Percentiles rank a stretch among this genome's conserved stretches.
Evolutionary conservation across 2,113 vertebrate species (phyloP).

Genomic region (Meles meles): DNA sequence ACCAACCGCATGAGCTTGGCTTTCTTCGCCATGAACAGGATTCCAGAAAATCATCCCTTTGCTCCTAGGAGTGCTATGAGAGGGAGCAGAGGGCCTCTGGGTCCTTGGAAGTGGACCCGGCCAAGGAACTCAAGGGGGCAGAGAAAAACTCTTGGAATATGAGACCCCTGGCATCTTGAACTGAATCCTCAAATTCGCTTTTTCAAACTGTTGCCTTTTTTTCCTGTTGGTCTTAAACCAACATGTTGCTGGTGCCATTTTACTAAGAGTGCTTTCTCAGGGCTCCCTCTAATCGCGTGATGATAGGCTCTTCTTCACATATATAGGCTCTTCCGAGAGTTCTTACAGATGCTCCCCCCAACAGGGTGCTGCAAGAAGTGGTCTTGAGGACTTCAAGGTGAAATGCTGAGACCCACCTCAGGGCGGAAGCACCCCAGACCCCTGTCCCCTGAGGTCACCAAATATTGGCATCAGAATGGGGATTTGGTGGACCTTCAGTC

Average conservation of each 20-base stretch:
- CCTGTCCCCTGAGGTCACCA: background rate
- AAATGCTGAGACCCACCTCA: background rate
- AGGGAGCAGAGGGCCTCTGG: background rate
- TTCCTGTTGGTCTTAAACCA: background rate
- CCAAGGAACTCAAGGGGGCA: background rate
- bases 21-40: constrained; percentile 25
- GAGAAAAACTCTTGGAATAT: background rate
- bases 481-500: background rate
- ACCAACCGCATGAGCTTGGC: constrained; percentile 72
- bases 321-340: background rate
- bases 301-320: background rate
- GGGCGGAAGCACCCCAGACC: background rate
- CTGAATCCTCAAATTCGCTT: background rate
- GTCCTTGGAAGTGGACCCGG: background rate
- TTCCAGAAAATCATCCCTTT: constrained; percentile 30
- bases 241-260: background rate
- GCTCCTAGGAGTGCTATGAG: background rate
- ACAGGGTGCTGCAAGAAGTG: background rate
- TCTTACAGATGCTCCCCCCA: background rate
- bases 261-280: background rate
- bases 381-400: background rate
- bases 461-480: background rate
- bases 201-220: background rate
- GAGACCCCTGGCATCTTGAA: background rate
- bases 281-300: too few species aligned